Conservation (phyloP, 2,797 vertebrate genomes). For the Eulemur coronatus region DNA sequence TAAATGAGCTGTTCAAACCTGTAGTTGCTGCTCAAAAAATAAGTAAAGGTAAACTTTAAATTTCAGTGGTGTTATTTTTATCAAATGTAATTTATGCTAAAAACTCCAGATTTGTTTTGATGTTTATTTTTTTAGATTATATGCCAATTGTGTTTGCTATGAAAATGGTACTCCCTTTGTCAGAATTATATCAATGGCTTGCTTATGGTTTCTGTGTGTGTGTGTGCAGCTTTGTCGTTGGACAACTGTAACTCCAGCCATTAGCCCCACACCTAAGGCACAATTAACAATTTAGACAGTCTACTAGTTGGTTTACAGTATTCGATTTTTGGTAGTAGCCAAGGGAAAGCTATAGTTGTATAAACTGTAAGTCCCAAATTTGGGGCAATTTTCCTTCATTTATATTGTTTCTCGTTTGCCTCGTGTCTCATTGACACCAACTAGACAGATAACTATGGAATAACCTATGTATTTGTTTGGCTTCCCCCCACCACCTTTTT, state of each 20-base stretch:
- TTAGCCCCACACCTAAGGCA: not conserved
- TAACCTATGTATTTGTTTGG: not conserved
- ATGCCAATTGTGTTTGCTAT: not conserved
- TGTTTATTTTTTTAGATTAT: not conserved
- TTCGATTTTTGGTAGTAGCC: not conserved
- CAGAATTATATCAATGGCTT: not conserved
- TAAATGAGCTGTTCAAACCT: conserved; percentile 98
- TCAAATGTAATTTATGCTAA: not conserved
- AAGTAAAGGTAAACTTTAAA: conserved; percentile 91
- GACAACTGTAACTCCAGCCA: not conserved
- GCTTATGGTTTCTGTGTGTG: not conserved
- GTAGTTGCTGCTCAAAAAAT: conserved; percentile 97
- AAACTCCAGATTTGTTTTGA: not conserved
- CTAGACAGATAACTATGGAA: not conserved
- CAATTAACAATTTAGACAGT: not conserved
- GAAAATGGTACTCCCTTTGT: not conserved
- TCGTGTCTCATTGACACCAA: not conserved
- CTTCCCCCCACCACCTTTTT: not conserved
- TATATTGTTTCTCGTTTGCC: not conserved
- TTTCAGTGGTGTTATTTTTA: conserved; percentile 6
- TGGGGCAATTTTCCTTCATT: not conserved
- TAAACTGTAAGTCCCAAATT: not conserved
- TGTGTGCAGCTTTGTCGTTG: not conserved
- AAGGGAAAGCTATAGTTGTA: not conserved
- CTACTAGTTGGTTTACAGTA: not conserved